A percentile compares a stretch with the other conserved stretches of the same genome.
These are phyloP conservation scores for Dendrocincla fuliginosa DNA, from an alignment of 2,797 vertebrate species.

Conservation along the genomic window DNA sequence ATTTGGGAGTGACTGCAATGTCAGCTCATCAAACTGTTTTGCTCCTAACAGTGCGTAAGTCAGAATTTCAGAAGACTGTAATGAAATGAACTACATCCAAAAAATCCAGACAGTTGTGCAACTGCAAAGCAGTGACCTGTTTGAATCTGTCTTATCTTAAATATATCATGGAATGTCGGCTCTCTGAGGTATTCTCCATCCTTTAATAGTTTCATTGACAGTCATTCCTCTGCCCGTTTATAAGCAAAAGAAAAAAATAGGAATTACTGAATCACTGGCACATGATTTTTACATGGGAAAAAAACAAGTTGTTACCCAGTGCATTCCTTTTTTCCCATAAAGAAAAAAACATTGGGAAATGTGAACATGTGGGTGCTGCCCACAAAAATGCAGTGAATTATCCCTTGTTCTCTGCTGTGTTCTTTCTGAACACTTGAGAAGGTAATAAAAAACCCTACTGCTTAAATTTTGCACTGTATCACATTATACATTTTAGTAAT, in stretches of 20 bases:
- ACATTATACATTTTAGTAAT: slow-evolving; percentile 46
- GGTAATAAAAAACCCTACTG: slow-evolving; percentile 47
- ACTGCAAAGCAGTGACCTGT: slow-evolving; percentile 43
- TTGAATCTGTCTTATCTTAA: slow-evolving; percentile 54
- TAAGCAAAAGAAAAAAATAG: slow-evolving; percentile 55
- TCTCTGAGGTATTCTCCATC: slow-evolving; percentile 41
- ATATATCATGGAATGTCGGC: slow-evolving; percentile 5
- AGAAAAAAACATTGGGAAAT: slow-evolving; percentile 71
- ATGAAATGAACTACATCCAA: slow-evolving; percentile 29
- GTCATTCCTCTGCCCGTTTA: slow-evolving; percentile 40
- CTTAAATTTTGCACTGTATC: slow-evolving; percentile 49
- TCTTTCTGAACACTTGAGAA: slow-evolving; percentile 62
- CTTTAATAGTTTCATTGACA: slow-evolving; percentile 32
- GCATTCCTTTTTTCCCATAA: slow-evolving; percentile 58
- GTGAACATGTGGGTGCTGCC: slow-evolving; percentile 69
- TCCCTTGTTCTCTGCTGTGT: slow-evolving; percentile 48
- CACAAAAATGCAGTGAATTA: slow-evolving; percentile 72
- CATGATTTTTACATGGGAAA: slow-evolving; percentile 64
- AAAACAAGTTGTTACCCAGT: slow-evolving; percentile 53
- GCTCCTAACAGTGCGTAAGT: not conserved
- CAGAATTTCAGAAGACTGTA: slow-evolving; percentile 17
- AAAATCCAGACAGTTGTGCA: slow-evolving; percentile 60
- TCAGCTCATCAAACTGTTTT: slow-evolving; percentile 39
- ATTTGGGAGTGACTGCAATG: not conserved
- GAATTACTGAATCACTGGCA: slow-evolving; percentile 75